Evolutionary conservation across 2,888 invertebrate species (phyloP).

Genomic region (Argynnis bischoffii): DNA sequence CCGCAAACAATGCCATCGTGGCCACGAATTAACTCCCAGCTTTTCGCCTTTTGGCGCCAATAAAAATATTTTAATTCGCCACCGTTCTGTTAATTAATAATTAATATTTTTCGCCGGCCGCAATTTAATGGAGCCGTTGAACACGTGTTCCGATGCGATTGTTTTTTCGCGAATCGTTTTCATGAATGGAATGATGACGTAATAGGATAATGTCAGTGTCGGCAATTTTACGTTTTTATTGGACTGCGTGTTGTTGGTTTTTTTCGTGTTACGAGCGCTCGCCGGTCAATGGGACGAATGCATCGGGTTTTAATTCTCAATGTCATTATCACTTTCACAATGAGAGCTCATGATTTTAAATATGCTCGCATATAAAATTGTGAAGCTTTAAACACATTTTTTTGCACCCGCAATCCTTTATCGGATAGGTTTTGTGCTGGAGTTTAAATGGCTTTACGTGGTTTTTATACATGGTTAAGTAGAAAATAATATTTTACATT

Average conservation of each 20-base stretch:
- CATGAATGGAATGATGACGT: slow-evolving; percentile 82
- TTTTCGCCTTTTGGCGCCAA: slow-evolving; percentile 78
- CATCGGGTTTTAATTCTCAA: slow-evolving; percentile 80
- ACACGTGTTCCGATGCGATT: slow-evolving; percentile 78
- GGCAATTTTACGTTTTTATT: slow-evolving; percentile 81
- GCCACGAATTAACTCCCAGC: slow-evolving; percentile 79
- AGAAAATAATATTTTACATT: background rate
- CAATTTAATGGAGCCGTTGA: slow-evolving; percentile 75
- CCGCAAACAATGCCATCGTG: slow-evolving; percentile 80
- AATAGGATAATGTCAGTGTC: slow-evolving; percentile 80
- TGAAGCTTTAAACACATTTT: slow-evolving; percentile 36
- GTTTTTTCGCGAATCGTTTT: slow-evolving; percentile 70
- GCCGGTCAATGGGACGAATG: slow-evolving; percentile 76
- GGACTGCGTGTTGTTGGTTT: slow-evolving; percentile 71
- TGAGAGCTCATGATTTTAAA: slow-evolving; percentile 59
- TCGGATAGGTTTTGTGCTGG: slow-evolving; percentile 3
- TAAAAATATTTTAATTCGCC: slow-evolving; percentile 81
- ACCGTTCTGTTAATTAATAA: slow-evolving; percentile 77
- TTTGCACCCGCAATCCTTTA: slow-evolving; percentile 28
- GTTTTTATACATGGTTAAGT: background rate
- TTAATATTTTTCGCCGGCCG: slow-evolving; percentile 79
- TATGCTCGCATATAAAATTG: slow-evolving; percentile 45
- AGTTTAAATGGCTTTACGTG: slow-evolving; percentile 1
- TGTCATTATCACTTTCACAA: slow-evolving; percentile 81
- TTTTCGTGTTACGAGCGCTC: slow-evolving; percentile 64